Percentiles rank a stretch among this genome's conserved stretches.
Conservation (phyloP, 2,888 invertebrate species). For the Caprella mutica region DNA sequence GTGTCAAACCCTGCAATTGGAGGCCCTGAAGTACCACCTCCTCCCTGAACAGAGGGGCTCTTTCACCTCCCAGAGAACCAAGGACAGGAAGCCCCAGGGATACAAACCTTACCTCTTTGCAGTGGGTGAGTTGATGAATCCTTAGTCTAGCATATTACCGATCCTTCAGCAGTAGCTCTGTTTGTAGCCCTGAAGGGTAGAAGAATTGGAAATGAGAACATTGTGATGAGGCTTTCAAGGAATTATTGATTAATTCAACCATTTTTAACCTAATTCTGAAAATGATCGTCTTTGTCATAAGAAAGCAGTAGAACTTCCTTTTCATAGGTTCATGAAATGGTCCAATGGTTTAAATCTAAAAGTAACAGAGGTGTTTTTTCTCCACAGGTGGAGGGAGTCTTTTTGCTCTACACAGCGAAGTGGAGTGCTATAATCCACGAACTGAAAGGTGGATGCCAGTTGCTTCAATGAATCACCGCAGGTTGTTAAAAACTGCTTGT, state of each 20-base stretch:
- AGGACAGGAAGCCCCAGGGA: constrained; percentile 54
- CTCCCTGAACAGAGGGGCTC: constrained; percentile 55
- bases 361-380: background rate
- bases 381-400: constrained; percentile 53
- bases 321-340: too few relatives aligned
- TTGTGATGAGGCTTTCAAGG: too few relatives aligned
- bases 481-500: constrained; percentile 10
- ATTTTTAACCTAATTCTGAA: too few relatives aligned
- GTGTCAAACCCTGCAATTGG: constrained; percentile 52
- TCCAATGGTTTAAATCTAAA: too few relatives aligned
- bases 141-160: too few relatives aligned
- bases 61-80: constrained; percentile 51
- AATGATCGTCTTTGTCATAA: too few relatives aligned
- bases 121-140: constrained; percentile 44
- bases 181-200: too few relatives aligned
- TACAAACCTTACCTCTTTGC: constrained; percentile 56
- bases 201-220: too few relatives aligned
- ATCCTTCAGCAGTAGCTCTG: too few relatives aligned
- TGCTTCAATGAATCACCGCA: constrained; percentile 54
- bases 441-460: constrained; percentile 54
- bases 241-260: too few relatives aligned
- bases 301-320: too few relatives aligned
- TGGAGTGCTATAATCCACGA: constrained; percentile 57
- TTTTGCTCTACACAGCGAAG: constrained; percentile 59
- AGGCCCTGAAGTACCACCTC: constrained; percentile 60